A percentile compares a stretch with the other conserved stretches of the same genome.
These are phyloP conservation scores for Aelia acuminata DNA, from an alignment of 2,888 invertebrate species.

Conservation along the genomic window DNA sequence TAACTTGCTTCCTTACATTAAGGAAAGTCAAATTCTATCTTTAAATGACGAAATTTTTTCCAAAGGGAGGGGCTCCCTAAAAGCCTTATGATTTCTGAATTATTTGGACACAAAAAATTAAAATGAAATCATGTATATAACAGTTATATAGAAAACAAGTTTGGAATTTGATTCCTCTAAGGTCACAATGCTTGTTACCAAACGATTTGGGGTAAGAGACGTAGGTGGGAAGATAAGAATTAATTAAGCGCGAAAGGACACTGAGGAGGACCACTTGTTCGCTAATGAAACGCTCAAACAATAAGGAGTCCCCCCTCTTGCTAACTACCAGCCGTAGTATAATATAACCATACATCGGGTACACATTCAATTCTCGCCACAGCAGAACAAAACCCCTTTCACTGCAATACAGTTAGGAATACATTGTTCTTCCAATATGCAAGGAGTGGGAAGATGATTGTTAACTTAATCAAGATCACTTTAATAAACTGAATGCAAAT, in stretches of 20 bases:
- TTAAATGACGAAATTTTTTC: no score
- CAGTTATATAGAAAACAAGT: no score
- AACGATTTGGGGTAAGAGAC: not conserved
- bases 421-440: not conserved
- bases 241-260: slow-evolving; percentile 27
- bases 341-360: slow-evolving; percentile 14
- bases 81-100: no score
- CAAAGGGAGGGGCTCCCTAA: no score
- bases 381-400: not conserved
- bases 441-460: not conserved
- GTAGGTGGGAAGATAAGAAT: slow-evolving; percentile 35
- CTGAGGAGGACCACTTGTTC: slow-evolving; percentile 42
- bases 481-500: no score
- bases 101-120: no score
- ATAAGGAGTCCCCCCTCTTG: slow-evolving; percentile 21
- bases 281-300: slow-evolving; percentile 53
- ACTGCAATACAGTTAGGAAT: not conserved
- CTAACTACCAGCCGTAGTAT: not conserved
- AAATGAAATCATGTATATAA: no score
- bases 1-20: no score
- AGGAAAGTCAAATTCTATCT: no score
- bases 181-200: not conserved
- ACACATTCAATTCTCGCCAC: not conserved
- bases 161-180: no score
- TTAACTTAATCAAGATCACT: not conserved